Conservation (phyloP, 2,113 vertebrate species). For the Gopherus flavomarginatus region DNA sequence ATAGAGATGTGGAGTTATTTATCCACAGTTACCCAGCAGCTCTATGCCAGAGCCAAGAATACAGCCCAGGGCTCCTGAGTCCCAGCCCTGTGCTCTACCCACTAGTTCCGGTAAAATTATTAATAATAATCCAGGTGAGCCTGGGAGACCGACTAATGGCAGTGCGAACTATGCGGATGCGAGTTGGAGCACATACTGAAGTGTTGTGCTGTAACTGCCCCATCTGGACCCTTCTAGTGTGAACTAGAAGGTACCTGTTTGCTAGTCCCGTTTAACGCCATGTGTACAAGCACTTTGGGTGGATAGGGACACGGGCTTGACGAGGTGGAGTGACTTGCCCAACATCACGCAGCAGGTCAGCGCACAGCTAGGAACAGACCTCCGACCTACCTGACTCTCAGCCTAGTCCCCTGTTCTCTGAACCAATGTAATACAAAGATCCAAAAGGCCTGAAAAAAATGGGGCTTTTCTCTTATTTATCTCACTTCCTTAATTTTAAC, state of each 20-base stretch:
- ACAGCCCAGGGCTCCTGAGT: not conserved
- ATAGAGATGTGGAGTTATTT: not conserved
- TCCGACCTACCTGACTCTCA: rapidly evolving
- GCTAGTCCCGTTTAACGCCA: not conserved
- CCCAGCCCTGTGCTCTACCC: not conserved
- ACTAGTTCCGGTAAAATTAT: not conserved
- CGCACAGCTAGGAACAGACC: not conserved
- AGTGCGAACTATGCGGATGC: rapidly evolving
- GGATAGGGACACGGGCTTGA: not conserved
- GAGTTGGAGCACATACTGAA: not conserved
- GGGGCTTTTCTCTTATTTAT: not conserved
- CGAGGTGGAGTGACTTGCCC: not conserved
- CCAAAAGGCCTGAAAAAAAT: rapidly evolving
- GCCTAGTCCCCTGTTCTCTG: not conserved
- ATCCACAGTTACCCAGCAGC: not conserved
- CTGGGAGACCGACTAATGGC: not conserved
- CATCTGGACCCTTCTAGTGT: not conserved
- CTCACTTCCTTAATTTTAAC: not conserved
- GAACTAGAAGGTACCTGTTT: not conserved
- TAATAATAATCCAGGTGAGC: not conserved
- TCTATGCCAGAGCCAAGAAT: not conserved
- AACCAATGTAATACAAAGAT: not conserved
- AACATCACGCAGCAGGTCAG: rapidly evolving
- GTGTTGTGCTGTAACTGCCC: not conserved
- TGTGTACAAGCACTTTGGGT: not conserved